These are phyloP conservation scores for Paradoxurus hermaphroditus DNA, from an alignment of 2,113 vertebrate species.

Conservation along the genomic window DNA sequence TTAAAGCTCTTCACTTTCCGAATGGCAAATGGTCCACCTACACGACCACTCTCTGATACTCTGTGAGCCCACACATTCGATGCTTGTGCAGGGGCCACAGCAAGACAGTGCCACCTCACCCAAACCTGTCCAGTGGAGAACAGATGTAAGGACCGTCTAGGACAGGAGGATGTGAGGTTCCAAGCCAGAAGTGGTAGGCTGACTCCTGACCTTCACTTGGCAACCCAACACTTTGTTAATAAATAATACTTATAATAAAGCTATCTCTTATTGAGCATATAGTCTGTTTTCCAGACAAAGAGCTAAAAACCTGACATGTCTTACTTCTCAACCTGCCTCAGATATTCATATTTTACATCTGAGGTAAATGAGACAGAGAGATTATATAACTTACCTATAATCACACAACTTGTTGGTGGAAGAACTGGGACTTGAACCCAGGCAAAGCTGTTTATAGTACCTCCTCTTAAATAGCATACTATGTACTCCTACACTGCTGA, in stretches of 20 bases:
- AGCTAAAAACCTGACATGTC: background rate
- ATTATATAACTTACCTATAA: background rate
- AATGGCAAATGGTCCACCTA: background rate
- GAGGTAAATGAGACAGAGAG: background rate
- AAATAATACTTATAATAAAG: background rate
- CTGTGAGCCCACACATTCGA: background rate
- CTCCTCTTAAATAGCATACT: background rate
- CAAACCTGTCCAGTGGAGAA: rapidly evolving
- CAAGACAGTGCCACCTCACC: background rate
- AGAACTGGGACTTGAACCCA: background rate
- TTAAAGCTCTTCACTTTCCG: background rate
- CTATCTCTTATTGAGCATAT: background rate
- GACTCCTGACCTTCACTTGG: background rate
- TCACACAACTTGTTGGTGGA: background rate
- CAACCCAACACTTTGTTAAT: background rate
- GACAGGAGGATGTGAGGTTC: too few relatives aligned
- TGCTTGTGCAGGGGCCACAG: background rate
- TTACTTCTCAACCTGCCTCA: background rate
- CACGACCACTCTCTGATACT: background rate
- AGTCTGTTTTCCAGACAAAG: background rate
- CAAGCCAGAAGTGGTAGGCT: background rate
- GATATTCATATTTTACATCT: background rate
- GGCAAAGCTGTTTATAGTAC: background rate
- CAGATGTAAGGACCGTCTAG: background rate
- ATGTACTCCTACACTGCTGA: too few relatives aligned